Evolutionary conservation across 1,140 invertebrate genomes (phyloP).

Genomic region (Drosophila varians): DNA sequence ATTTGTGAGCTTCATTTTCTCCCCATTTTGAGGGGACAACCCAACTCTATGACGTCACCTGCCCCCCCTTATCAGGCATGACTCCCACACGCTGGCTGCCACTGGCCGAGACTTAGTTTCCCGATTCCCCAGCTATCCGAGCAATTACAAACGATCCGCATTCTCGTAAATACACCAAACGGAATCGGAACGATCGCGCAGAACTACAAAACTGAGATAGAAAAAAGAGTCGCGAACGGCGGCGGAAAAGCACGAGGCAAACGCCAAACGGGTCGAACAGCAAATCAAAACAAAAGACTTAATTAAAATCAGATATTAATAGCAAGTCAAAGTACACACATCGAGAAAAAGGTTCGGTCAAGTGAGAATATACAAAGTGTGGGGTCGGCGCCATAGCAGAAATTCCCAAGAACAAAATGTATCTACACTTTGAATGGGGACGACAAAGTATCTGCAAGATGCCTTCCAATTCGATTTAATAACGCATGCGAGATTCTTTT

Average conservation of each 20-base stretch:
- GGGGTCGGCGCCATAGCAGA: too few relatives aligned
- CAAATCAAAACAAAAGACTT: slow-evolving; percentile 32
- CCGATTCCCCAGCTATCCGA: slow-evolving; percentile 4
- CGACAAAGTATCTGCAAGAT: neutral
- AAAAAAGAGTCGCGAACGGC: slow-evolving; percentile 4
- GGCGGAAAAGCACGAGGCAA: slow-evolving; percentile 20
- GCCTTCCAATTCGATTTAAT: too few relatives aligned
- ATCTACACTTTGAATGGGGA: neutral
- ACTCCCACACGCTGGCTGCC: neutral
- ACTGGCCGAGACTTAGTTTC: neutral
- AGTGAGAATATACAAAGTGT: slow-evolving; percentile 28
- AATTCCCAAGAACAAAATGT: too few relatives aligned
- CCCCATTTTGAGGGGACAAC: neutral
- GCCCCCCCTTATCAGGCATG: neutral
- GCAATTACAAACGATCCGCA: slow-evolving; percentile 26
- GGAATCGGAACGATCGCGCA: slow-evolving; percentile 18
- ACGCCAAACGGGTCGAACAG: slow-evolving; percentile 27
- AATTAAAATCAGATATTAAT: slow-evolving; percentile 43
- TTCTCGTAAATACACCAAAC: slow-evolving; percentile 10
- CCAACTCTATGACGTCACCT: neutral
- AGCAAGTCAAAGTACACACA: slow-evolving; percentile 9
- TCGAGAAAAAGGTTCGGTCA: slow-evolving; percentile 34
- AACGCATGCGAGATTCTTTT: too few relatives aligned
- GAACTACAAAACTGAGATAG: slow-evolving; percentile 4
- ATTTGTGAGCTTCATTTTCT: neutral